These are phyloP conservation scores for Peromyscus attwateri DNA, from an alignment of 2,797 vertebrate species.

Conservation along the genomic window DNA sequence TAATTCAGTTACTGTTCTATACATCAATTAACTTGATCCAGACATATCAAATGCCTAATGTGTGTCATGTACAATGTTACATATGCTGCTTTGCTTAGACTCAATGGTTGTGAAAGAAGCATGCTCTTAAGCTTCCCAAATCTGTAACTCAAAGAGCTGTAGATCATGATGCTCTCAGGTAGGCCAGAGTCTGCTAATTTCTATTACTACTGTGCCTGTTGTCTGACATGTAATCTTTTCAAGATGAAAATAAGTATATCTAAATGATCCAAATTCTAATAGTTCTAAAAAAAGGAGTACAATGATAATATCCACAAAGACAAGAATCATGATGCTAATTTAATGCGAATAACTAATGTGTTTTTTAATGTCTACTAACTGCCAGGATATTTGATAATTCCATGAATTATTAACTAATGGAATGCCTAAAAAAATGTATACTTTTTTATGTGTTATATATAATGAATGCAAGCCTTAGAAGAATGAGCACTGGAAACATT, in stretches of 20 bases:
- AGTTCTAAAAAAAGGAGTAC: slow-evolving; percentile 8
- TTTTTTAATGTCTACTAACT: background rate
- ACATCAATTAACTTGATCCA: background rate
- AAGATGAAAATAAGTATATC: background rate
- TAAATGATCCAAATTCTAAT: background rate
- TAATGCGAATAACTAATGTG: background rate
- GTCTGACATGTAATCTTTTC: background rate
- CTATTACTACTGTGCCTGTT: background rate
- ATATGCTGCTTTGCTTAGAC: background rate
- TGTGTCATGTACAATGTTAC: background rate
- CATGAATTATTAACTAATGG: background rate
- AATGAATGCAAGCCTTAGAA: background rate
- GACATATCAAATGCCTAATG: background rate
- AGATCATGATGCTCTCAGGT: too few species aligned
- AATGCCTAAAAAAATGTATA: background rate
- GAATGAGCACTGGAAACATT: background rate
- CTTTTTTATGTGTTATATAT: background rate
- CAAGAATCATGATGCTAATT: background rate
- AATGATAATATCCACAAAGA: background rate
- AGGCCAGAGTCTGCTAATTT: background rate
- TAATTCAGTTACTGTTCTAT: background rate
- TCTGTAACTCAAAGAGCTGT: background rate
- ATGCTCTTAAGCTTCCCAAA: background rate
- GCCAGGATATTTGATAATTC: background rate
- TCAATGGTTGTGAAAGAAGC: background rate